Evolutionary conservation across 1,140 invertebrate species (phyloP).

Genomic region (Formica selysi): DNA sequence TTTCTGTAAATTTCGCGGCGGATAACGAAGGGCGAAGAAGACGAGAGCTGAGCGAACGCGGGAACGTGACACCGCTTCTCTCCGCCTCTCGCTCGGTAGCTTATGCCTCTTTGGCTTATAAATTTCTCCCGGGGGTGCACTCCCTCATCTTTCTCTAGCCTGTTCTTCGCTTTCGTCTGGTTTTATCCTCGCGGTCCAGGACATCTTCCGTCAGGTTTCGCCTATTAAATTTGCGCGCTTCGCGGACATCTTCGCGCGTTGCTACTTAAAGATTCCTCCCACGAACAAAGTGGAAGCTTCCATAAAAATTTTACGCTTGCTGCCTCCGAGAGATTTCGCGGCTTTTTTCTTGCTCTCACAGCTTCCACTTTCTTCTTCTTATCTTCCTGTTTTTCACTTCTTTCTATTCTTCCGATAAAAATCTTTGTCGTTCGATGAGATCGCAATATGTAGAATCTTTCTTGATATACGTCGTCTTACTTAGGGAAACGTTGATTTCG

Average conservation of each 20-base stretch:
- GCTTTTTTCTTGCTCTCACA: not conserved
- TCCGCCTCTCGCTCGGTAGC: not conserved
- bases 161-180: slow-evolving; percentile 8
- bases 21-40: slow-evolving; percentile 40
- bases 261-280: slow-evolving; percentile 53
- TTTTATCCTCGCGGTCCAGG: slow-evolving; percentile 3
- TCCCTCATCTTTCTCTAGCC: not conserved
- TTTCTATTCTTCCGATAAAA: slow-evolving; percentile 15
- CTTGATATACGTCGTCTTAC: not conserved
- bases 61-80: slow-evolving; percentile 16
- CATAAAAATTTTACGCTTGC: slow-evolving; percentile 63
- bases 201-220: slow-evolving; percentile 47
- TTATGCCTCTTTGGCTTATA: slow-evolving; percentile 30
- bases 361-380: not conserved
- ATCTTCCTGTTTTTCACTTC: not conserved
- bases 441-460: slow-evolving; percentile 6
- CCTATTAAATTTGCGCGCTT: slow-evolving; percentile 64
- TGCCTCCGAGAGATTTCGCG: slow-evolving; percentile 45
- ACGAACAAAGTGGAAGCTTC: slow-evolving; percentile 40
- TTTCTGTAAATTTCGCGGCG: slow-evolving; percentile 46
- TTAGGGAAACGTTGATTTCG: not conserved
- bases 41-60: not conserved
- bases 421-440: slow-evolving; percentile 41
- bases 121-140: slow-evolving; percentile 27
- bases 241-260: slow-evolving; percentile 25